Conservation (phyloP, 2,797 vertebrate genomes). For the Hoplostethus atlanticus region DNA sequence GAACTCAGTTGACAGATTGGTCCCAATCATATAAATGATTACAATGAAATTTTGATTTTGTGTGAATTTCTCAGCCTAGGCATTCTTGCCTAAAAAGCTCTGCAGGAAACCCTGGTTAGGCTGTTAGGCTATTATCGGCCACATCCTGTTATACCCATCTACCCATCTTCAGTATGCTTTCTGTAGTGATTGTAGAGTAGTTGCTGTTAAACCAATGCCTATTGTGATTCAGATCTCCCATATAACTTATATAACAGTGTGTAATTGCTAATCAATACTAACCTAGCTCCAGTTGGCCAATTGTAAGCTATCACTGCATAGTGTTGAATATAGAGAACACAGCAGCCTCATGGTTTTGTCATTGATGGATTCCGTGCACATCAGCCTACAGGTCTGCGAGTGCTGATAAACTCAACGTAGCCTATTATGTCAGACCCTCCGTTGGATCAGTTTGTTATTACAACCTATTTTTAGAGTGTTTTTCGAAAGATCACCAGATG, state of each 20-base stretch:
- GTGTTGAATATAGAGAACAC: constrained; percentile 35
- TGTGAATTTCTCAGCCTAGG: too few species aligned
- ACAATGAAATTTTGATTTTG: too few species aligned
- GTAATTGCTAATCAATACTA: constrained; percentile 55
- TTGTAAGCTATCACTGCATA: constrained; percentile 31
- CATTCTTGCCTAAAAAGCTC: too few species aligned
- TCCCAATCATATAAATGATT: too few species aligned
- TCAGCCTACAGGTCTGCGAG: constrained; percentile 40
- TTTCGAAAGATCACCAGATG: constrained; percentile 31
- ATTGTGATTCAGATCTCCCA: constrained; percentile 35
- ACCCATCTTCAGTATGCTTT: constrained; percentile 3
- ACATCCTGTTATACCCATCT: constrained; percentile 8
- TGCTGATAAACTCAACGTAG: constrained; percentile 33
- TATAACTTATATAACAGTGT: constrained; percentile 29
- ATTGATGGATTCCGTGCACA: constrained; percentile 50
- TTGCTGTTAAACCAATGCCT: constrained; percentile 31
- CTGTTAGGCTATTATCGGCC: background rate
- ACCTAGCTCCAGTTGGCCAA: constrained; percentile 40
- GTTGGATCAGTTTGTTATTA: constrained; percentile 25
- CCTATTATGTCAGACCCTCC: constrained; percentile 13
- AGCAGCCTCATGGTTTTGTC: constrained; percentile 48
- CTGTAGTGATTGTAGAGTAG: constrained; percentile 26
- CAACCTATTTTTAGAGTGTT: constrained; percentile 11
- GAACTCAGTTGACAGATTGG: too few species aligned
- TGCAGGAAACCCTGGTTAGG: background rate